Base-by-base conservation (phyloP, 2,113 vertebrate genomes). In the Lophotis ruficrista region DNA sequence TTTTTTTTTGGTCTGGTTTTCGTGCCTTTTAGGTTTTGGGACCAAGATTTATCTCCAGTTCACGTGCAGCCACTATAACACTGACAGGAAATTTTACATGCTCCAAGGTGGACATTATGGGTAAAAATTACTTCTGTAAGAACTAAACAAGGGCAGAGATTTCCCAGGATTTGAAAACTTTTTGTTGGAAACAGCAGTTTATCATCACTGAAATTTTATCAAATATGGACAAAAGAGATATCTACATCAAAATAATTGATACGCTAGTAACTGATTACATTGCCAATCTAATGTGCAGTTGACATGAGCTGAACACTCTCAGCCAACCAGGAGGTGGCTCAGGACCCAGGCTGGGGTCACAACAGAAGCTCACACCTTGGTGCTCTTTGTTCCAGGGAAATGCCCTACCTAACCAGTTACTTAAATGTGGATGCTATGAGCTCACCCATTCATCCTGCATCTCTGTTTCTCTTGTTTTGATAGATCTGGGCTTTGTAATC, bases 371-470 rank as follows among this genome's bases (percentile, higher is more conserved):
- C 6, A 5, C 37, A 16, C 7, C n/a, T 45, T 38, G 41, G 14
- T 51, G 54, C 2, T 83, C 30, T 45, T 76, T n/a, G 24, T 61
- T 13, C 41, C 4, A 4, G 14, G 20, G 15, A 82, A 75, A 50
- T 3, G 12, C 4, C 23, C 27, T 68, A 12, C 37, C 12, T 57
- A 53, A 45, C 5, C 1, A 4, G 7, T 18, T 69, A 14, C 6
- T 21, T 60, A 76, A 51, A 68, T 16, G 12, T 23, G 31, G 77
- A 30, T 72, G 23, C 28, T 7, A 0, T 66, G 33, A 58, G 22
- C 48, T 80, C 24, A 38, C 50, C 5, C 0, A 0, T 50, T 76
- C 65, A 71, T 10, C 6, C 48, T 35, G 20, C 2, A 2, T 62
- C 58, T 50, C 19, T 64, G 8, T 41, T 79, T 62, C 48, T 85